phyloP scores from a whole-genome alignment of 2,888 invertebrate species.

The Drosophila pegasa region DNA sequence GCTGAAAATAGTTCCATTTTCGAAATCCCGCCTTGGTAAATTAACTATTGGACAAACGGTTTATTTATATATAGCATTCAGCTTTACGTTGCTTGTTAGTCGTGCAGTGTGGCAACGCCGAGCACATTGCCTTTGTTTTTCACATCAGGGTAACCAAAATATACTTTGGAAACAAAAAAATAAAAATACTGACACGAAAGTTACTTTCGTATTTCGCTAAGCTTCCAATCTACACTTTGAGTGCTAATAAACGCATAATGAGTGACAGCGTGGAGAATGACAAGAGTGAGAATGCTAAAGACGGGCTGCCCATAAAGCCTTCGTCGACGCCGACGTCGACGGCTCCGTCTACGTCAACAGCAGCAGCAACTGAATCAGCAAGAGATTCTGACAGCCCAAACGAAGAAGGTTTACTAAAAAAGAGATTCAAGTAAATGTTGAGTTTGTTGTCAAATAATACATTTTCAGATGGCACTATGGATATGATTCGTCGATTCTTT shows the following conservation, averaged over 20 bases:
- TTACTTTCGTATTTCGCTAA: background rate
- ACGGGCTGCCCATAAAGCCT: slow-evolving; percentile 2
- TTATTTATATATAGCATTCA: slow-evolving; percentile 18
- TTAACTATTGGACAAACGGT: background rate
- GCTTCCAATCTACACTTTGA: background rate
- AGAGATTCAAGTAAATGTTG: slow-evolving; percentile 12
- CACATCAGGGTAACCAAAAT: slow-evolving; percentile 28
- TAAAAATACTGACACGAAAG: slow-evolving; percentile 12
- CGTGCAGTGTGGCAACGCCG: slow-evolving; percentile 33
- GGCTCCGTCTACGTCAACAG: slow-evolving; percentile 2
- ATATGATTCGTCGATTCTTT: slow-evolving; percentile 88
- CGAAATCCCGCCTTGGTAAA: background rate
- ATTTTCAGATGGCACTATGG: slow-evolving; percentile 86
- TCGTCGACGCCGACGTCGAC: slow-evolving; percentile 7
- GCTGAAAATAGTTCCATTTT: background rate
- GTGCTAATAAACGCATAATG: slow-evolving; percentile 22
- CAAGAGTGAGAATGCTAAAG: slow-evolving; percentile 7
- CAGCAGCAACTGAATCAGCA: slow-evolving; percentile 18
- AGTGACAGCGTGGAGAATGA: slow-evolving; percentile 33
- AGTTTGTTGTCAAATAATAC: slow-evolving; percentile 7
- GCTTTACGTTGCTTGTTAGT: background rate
- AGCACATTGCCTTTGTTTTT: slow-evolving; percentile 6
- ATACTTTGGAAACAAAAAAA: slow-evolving; percentile 17
- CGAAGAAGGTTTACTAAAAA: slow-evolving; percentile 29
- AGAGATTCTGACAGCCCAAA: slow-evolving; percentile 33